These are phyloP conservation scores for Drosophila lacteicornis DNA, from an alignment of 1,140 invertebrate species.

Conservation along the genomic window DNA sequence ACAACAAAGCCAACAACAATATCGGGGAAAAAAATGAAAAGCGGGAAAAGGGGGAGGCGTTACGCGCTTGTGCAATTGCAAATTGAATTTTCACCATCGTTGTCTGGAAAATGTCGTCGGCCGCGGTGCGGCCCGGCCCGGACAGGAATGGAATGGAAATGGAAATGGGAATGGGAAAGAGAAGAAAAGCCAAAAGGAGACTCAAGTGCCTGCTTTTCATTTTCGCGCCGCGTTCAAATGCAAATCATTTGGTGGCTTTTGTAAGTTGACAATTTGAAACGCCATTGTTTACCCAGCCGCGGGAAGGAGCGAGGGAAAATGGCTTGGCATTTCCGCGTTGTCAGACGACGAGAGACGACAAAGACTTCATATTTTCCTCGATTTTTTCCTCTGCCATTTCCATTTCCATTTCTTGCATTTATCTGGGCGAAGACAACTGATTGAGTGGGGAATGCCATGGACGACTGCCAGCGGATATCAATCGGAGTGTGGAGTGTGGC, in stretches of 20 bases:
- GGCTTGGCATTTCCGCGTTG: conserved; percentile 78
- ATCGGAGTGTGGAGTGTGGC: conserved; percentile 6
- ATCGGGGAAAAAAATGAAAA: conserved; percentile 1
- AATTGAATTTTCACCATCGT: conserved; percentile 77
- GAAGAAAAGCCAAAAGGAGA: conserved; percentile 68
- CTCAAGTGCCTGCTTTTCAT: conserved; percentile 77
- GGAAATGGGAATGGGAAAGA: conserved; percentile 5
- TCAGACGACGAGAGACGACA: conserved; percentile 75
- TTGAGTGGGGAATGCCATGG: conserved; percentile 22
- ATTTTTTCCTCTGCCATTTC: conserved; percentile 34
- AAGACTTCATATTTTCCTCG: conserved; percentile 58
- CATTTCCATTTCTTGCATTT: conserved; percentile 45
- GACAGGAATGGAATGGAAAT: not conserved
- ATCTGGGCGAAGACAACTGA: conserved; percentile 48
- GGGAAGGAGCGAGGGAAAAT: conserved; percentile 20
- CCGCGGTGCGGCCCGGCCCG: conserved; percentile 18
- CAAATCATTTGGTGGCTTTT: conserved; percentile 82
- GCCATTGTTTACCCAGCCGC: conserved; percentile 64
- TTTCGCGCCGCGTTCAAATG: conserved; percentile 79
- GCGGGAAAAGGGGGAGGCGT: conserved; percentile 41
- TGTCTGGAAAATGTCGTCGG: conserved; percentile 78
- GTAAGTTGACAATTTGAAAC: conserved; percentile 79
- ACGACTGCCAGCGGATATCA: conserved; percentile 30
- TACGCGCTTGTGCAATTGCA: conserved; percentile 81
- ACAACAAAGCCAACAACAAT: not conserved